Conservation (phyloP, 2,113 vertebrate genomes). For the Parus major region DNA sequence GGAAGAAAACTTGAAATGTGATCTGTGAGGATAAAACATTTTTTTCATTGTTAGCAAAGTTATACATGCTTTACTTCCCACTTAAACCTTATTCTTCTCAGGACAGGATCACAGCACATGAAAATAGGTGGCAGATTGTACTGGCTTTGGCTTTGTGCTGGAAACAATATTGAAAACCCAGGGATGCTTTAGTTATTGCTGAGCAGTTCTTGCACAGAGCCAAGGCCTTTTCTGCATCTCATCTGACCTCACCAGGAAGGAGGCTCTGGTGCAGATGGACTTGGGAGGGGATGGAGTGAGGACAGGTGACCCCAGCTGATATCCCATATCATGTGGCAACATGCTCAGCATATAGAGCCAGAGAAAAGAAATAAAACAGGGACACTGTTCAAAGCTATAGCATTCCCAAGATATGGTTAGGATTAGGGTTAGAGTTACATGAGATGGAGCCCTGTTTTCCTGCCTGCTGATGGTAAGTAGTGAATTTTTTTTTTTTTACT, state of each 20-base stretch:
- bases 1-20: neutral
- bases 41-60: neutral
- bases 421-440: accelerated
- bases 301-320: neutral
- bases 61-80: neutral
- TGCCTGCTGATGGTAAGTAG: neutral
- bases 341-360: neutral
- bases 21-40: neutral
- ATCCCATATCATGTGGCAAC: neutral
- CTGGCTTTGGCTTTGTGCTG: neutral
- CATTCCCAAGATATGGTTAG: accelerated
- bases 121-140: neutral
- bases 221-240: neutral
- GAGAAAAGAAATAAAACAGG: neutral
- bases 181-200: accelerated
- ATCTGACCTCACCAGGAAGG: accelerated
- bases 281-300: neutral
- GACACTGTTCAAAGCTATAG: neutral
- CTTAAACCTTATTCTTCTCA: neutral
- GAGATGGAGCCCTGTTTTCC: neutral
- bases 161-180: neutral
- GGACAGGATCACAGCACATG: neutral
- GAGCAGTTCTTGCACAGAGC: neutral
- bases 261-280: neutral
- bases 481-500: neutral